A percentile compares a stretch with the other conserved stretches of the same genome.
Conservation (phyloP, 2,113 vertebrate genomes). For the Dicentrarchus labrax region DNA sequence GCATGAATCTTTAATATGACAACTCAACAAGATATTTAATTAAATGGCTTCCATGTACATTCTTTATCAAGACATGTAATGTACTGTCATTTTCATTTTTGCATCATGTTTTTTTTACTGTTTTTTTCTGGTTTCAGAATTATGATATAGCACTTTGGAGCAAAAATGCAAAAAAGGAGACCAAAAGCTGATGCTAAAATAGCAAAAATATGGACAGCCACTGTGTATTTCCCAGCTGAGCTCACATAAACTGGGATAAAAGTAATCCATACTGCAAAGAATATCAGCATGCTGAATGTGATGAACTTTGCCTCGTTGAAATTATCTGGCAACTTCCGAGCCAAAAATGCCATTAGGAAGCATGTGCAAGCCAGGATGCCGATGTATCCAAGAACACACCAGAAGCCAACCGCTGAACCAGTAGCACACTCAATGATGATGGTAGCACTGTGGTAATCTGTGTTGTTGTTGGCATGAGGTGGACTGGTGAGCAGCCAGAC, state of each 20-base stretch:
- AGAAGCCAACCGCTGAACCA: conserved; percentile 77
- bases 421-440: conserved; percentile 78
- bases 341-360: conserved; percentile 79
- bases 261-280: conserved; percentile 82
- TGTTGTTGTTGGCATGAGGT: conserved; percentile 74
- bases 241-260: conserved; percentile 84
- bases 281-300: conserved; percentile 83
- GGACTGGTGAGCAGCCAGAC: conserved; percentile 78
- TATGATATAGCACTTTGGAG: conserved; percentile 79
- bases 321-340: conserved; percentile 78
- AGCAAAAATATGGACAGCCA: conserved; percentile 83
- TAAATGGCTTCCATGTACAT: no score
- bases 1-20: no score
- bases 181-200: conserved; percentile 80
- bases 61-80: background rate
- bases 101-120: conserved; percentile 70
- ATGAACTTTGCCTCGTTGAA: conserved; percentile 84
- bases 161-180: conserved; percentile 79
- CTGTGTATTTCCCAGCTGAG: conserved; percentile 81
- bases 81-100: conserved; percentile 50
- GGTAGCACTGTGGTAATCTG: conserved; percentile 64
- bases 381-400: conserved; percentile 79
- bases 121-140: conserved; percentile 79
- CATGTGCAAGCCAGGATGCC: conserved; percentile 76
- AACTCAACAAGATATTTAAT: no score